Evolutionary conservation across 2,797 vertebrate species (phyloP).

Genomic region (Tympanoctomys barrerae): DNA sequence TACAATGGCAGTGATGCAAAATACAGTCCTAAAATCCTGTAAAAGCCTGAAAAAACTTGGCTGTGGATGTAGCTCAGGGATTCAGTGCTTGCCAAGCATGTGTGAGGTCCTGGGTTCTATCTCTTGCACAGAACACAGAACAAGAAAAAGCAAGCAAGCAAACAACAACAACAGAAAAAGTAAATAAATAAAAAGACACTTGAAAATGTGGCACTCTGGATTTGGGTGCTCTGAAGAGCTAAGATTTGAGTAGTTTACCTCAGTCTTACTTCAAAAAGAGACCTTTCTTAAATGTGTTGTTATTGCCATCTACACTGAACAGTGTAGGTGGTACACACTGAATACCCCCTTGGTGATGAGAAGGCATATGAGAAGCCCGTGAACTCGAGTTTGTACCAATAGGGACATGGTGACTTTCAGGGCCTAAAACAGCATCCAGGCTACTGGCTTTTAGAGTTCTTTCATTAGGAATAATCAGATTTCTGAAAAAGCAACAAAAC

Average conservation of each 20-base stretch:
- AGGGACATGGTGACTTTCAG: neutral
- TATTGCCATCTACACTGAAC: neutral
- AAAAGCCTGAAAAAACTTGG: neutral
- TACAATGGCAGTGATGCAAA: neutral
- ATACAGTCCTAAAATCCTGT: neutral
- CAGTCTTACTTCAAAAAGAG: neutral
- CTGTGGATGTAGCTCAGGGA: neutral
- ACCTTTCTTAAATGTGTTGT: neutral
- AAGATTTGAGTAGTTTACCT: slow-evolving; percentile 8
- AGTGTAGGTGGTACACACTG: rapidly evolving
- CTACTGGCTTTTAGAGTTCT: neutral
- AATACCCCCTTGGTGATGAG: neutral
- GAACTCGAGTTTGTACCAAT: neutral
- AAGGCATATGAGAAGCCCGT: rapidly evolving
- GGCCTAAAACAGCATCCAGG: neutral
- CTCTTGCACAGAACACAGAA: neutral
- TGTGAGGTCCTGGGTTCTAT: neutral
- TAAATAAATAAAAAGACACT: neutral
- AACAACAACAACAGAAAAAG: too few species aligned
- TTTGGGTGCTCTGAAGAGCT: slow-evolving; percentile 44
- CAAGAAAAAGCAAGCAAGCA: neutral
- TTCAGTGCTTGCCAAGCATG: neutral
- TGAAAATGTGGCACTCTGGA: neutral
- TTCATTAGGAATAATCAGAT: slow-evolving; percentile 25
- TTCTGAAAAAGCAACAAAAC: slow-evolving; percentile 60